Evolutionary conservation across 1,140 invertebrate genomes (phyloP), one percentile per base, ranked within the genome.

Genomic region (Drosophila truncata): DNA sequence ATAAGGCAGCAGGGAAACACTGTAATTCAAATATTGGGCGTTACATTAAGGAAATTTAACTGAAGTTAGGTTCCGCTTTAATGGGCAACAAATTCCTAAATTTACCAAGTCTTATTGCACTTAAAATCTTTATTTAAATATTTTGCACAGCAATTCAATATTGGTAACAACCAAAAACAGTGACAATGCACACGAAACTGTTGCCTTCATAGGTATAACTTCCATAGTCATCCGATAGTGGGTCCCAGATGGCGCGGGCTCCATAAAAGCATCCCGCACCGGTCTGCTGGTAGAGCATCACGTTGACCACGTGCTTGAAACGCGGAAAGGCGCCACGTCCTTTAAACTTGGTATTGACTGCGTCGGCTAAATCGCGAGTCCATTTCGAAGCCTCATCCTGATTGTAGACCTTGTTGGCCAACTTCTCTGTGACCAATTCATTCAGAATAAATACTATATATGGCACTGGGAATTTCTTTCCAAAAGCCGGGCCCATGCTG

Each of bases 241-340:
- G 14, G 65, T 88, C 84, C 84, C 84, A 88, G 33, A 88, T 61
- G 9, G 84, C 85, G 4, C 84, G 77, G 10, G 85, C 70, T 10
- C 72, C 85, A 16, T 80, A 78, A 27, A 64, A 81, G 9, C 78
- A 84, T 4, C 84, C 84, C 8, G 61, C 69, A n/a, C 84, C 84
- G 9, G 47, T 88, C 29, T 88, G 84, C 47, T 88, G 84, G 35
- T 84, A 88, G 2, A 88, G 50, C 42, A 71, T 66, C 4, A 74
- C 73, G 37, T 84, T 83, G 0, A 88, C 59, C 11, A 88, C 78
- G 23, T 84, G 80, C 60, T 88, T 88, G 52, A 55, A 88, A 13
- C 84, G 81, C 2, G 80, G 57, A 20, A 39, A 44, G 3, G 14
- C 35, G 10, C 62, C 49, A 5, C 18, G 13, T 2, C 72, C 80